Base-by-base conservation (phyloP, 2,797 vertebrate genomes). In the Xyrichtys novacula region DNA sequence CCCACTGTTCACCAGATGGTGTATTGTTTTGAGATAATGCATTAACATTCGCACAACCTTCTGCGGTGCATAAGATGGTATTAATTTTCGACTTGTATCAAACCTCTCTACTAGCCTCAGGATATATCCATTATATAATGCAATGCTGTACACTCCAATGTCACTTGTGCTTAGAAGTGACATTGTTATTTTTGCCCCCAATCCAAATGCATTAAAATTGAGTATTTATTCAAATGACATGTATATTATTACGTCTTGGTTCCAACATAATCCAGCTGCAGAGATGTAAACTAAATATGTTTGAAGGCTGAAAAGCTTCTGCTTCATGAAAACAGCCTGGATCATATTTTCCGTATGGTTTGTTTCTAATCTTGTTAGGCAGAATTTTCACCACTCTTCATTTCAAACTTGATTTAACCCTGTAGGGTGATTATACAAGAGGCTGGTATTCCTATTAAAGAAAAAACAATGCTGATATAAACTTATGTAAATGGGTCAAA, bases 1-100 rank as follows among this genome's bases (percentile, higher is more conserved):
- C 65, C 58, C 61, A 67, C 47, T 43, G 46, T 73, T 81, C 55
- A 52, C 25, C 79, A 85, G 67, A 79, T 81, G 76, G 77, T 60
- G 62, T 23, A 48, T 65, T 73, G 64, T 70, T 76, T 43, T 23
- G 43, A 57, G 55, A 58, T 8, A 22, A 38, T 66, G 47, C 61
- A 65, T 86, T 77, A 76, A 69, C 65, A 70, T 83, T 52, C 42
- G 31, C 54, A 58, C 25, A 40, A 75, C 54, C 47, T 71, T 78
- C 50, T 68, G 65, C 44, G 53, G 40, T 55, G 56, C 40, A 65
- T 65, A 60, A 70, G 56, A 76, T 46, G 31, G 43, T 60, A 79
- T 71, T 80, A 16, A 74, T 75, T 62, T 64, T 61, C 43, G 59
- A 71, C 67, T 65, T 78, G 63, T 73, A 62, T 85, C 62, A 74